Conservation (phyloP, 2,113 vertebrate species). For the Orycteropus afer region DNA sequence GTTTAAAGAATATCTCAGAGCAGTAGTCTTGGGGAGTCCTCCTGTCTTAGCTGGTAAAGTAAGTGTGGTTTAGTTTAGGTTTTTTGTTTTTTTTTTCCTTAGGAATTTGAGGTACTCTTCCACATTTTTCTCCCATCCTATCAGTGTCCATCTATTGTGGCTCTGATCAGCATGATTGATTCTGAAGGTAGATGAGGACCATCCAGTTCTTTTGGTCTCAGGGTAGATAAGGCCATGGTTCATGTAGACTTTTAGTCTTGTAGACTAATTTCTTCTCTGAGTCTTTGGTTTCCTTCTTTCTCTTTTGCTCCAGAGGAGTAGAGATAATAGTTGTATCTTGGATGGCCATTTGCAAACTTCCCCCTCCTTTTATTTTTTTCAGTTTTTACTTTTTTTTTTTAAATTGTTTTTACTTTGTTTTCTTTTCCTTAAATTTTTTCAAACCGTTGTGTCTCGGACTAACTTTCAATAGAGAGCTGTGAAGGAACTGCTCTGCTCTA, state of each 20-base stretch:
- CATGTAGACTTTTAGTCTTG: background rate
- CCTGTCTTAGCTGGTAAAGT: background rate
- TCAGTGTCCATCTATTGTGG: background rate
- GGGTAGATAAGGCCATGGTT: background rate
- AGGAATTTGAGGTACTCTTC: background rate
- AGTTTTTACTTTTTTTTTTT: no score
- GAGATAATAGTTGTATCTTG: background rate
- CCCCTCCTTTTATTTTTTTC: no score
- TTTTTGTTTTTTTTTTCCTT: background rate
- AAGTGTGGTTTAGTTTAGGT: background rate
- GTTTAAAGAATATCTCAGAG: background rate
- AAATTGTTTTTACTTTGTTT: no score
- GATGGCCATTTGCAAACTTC: no score
- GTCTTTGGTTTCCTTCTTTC: background rate
- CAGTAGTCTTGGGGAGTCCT: background rate
- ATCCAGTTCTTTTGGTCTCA: background rate
- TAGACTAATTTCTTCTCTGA: background rate
- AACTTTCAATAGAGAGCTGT: no score
- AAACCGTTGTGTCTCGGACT: no score
- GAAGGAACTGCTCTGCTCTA: no score
- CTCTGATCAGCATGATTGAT: background rate
- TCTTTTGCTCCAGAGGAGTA: background rate
- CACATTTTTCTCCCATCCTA: background rate
- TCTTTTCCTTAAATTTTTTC: no score
- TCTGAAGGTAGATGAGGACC: background rate